These are phyloP conservation scores for Dromococcyx pavoninus DNA, from an alignment of 2,797 vertebrate genomes.

Conservation along the genomic window DNA sequence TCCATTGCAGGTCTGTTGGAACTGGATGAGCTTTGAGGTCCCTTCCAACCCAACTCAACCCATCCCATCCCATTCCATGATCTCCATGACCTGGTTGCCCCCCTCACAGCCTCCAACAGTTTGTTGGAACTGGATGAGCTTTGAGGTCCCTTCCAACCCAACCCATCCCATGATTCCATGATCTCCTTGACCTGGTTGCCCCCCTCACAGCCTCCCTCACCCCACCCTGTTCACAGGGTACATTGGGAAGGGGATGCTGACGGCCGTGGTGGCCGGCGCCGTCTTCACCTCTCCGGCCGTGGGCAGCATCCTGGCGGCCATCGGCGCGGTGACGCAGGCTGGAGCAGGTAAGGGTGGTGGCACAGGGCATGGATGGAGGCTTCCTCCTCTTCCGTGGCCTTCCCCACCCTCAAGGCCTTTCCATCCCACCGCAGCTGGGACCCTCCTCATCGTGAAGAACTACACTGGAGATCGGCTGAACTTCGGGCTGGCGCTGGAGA, in stretches of 20 bases:
- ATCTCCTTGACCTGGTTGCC: too few species aligned
- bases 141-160: too few species aligned
- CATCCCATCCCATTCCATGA: too few species aligned
- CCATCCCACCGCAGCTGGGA: conserved; percentile 67
- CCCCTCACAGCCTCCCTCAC: rapidly evolving
- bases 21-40: too few species aligned
- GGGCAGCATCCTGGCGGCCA: conserved; percentile 87
- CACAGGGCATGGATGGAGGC: rapidly evolving
- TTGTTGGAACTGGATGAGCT: too few species aligned
- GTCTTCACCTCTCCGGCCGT: conserved; percentile 92
- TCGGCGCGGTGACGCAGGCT: conserved; percentile 80
- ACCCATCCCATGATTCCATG: too few species aligned
- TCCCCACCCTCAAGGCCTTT: too few species aligned
- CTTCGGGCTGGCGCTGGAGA: conserved; percentile 91
- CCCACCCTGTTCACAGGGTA: conserved; percentile 78
- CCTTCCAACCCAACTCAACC: too few species aligned
- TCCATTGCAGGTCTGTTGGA: too few species aligned
- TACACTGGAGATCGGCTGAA: conserved; percentile 96
- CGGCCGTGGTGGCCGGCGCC: conserved; percentile 86
- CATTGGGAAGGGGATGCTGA: conserved; percentile 90
- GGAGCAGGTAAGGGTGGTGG: conserved; percentile 78
- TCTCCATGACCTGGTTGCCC: too few species aligned
- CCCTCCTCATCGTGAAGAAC: conserved; percentile 93
- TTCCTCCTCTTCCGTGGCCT: neutral
- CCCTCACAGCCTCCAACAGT: rapidly evolving